Evolutionary conservation across 2,797 vertebrate genomes (phyloP), one percentile per base, ranked within the genome.

Genomic region (Anabacerthia variegaticeps): DNA sequence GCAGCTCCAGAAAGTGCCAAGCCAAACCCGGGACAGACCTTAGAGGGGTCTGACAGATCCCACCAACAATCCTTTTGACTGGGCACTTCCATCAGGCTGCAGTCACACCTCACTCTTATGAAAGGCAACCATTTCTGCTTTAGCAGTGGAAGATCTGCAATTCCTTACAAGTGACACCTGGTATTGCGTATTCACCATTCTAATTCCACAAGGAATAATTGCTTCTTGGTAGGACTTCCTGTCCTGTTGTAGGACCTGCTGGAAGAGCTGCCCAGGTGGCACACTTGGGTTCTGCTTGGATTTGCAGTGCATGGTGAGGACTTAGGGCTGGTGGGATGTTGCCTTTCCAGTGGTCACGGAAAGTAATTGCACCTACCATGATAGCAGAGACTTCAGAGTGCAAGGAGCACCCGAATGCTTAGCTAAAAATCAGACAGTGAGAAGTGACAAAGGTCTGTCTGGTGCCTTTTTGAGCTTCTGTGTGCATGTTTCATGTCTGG

Each of bases 111-210:
- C 41, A 17, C 61, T 63, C 41, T 63, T 63, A 32, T 9, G 39
- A 30, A 34, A 7, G 28, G 34, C 17, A 56, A 61, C 7, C 2
- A 2, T 27, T 63, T 15, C n/a, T 12, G 14, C 39, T 71, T 65
- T 26, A 36, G 49, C 59, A 36, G 11, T 2, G 37, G 46, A 37
- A 36, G 27, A n/a, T n/a, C 46, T 20, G 39, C 44, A 24, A 36
- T 52, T 37, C 3, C 2, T 21, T n/a, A 6, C 24, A 6, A 16
- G 48, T 79, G 32, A 19, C 58, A 32, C 21, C 41, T 66, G 41
- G 18, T 4, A 6, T 24, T 15, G 24, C 34, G 4, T 12, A 34
- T 34, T 43, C 0, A 2, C 51, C 34, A 1, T 3, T 39, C 34
- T n/a, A 36, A 66, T 37, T 51, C 83, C 34, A 3, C 3, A 30